Percentiles rank a stretch among this genome's conserved stretches.
phyloP scores from a whole-genome alignment of 2,113 vertebrate genomes.

The Nothoprocta pentlandii region DNA sequence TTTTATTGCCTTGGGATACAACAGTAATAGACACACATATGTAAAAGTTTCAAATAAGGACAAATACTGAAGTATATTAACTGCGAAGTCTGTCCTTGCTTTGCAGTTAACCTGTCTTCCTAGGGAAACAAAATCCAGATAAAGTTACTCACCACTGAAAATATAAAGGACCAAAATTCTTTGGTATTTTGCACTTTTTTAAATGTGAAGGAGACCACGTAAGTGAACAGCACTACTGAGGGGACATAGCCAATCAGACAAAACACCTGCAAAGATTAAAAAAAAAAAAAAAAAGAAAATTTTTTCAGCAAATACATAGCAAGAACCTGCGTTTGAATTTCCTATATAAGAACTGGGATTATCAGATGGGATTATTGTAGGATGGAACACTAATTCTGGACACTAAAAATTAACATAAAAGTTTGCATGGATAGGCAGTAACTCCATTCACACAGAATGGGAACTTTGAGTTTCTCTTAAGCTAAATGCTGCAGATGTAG shows the following conservation, averaged over 20 bases:
- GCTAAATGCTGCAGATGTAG: background rate
- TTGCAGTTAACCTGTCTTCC: background rate
- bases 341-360: background rate
- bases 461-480: background rate
- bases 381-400: background rate
- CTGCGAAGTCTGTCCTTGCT: background rate
- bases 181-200: conserved; percentile 90
- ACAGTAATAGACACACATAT: background rate
- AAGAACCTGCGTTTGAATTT: background rate
- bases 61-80: background rate
- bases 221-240: conserved; percentile 92
- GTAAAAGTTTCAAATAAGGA: background rate
- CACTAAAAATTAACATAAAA: background rate
- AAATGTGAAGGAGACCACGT: conserved; percentile 91
- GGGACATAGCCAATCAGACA: conserved; percentile 91
- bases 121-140: background rate
- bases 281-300: background rate
- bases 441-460: background rate
- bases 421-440: background rate
- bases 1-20: background rate
- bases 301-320: background rate
- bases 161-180: conserved; percentile 94
- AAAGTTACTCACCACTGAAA: conserved; percentile 90
- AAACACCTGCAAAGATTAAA: conserved; percentile 81
- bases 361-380: background rate